phyloP scores from a whole-genome alignment of 2,797 vertebrate species.

The Urosaurus nigricauda region DNA sequence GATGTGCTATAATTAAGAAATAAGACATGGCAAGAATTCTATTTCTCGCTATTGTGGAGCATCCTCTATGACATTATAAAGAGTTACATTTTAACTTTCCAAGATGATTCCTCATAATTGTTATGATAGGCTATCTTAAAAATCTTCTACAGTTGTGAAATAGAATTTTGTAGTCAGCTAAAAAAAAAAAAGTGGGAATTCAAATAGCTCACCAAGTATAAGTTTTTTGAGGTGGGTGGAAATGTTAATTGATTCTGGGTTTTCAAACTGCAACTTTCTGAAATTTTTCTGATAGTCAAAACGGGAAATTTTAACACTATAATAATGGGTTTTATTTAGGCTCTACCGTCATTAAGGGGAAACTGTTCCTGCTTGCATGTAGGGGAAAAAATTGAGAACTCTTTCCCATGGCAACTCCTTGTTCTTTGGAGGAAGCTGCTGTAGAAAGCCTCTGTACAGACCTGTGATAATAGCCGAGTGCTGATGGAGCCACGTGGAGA shows the following conservation, averaged over 20 bases:
- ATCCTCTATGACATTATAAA: conserved; percentile 10
- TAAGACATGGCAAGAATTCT: conserved; percentile 27
- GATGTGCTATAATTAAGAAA: conserved; percentile 41
- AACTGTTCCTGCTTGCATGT: background rate
- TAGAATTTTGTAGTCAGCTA: background rate
- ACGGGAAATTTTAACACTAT: background rate
- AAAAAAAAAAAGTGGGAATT: background rate
- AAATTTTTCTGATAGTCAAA: background rate
- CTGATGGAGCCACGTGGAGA: background rate
- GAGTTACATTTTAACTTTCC: conserved; percentile 44
- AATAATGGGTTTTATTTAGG: background rate
- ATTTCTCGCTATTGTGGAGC: background rate
- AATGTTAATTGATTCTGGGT: background rate
- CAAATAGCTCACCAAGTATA: background rate
- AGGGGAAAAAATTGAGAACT: no score
- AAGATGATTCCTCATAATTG: conserved; percentile 26
- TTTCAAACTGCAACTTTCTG: background rate
- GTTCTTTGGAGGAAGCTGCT: background rate
- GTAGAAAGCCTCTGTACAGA: background rate
- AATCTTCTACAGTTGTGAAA: background rate
- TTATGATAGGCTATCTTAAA: conserved; percentile 20
- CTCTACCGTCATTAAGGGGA: background rate
- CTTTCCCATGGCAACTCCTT: background rate
- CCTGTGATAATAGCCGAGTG: background rate
- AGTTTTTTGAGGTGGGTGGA: background rate